phyloP scores from a whole-genome alignment of 1,140 invertebrate species.

The Copidosoma floridanum region DNA sequence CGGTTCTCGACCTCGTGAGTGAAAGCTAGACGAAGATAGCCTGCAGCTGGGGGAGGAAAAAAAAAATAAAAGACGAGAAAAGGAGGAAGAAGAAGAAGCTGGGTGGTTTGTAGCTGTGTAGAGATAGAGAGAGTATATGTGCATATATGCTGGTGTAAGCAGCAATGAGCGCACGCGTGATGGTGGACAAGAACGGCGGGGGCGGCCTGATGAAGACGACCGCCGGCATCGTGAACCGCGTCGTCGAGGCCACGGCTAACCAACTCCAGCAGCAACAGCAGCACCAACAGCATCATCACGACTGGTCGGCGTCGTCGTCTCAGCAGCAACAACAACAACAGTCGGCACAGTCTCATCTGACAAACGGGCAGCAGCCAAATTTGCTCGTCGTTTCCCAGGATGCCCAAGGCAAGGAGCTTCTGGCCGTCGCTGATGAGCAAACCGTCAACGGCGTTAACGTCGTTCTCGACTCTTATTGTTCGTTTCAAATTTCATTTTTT shows the following conservation, averaged over 20 bases:
- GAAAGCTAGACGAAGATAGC: too few species aligned
- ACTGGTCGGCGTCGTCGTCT: too few species aligned
- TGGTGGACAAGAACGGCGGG: slow-evolving; percentile 14
- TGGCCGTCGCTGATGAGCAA: slow-evolving; percentile 36
- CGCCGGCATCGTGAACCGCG: slow-evolving; percentile 10
- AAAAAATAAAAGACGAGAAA: too few species aligned
- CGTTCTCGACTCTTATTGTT: slow-evolving; percentile 46
- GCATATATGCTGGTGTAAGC: background rate
- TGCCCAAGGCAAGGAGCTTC: slow-evolving; percentile 39
- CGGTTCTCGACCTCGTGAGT: too few species aligned
- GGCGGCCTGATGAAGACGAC: slow-evolving; percentile 10
- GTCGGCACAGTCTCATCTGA: background rate
- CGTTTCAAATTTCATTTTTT: slow-evolving; percentile 32
- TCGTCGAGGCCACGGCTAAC: slow-evolving; percentile 22
- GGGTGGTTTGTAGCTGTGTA: too few species aligned
- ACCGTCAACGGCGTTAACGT: slow-evolving; percentile 32
- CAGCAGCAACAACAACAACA: background rate
- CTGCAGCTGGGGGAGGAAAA: too few species aligned
- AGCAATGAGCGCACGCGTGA: slow-evolving; percentile 24
- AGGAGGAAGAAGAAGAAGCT: background rate
- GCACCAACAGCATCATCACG: slow-evolving; percentile 9
- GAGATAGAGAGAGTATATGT: background rate
- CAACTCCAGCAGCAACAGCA: background rate
- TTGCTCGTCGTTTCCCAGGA: slow-evolving; percentile 43
- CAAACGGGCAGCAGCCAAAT: slow-evolving; percentile 42